Evolutionary conservation across 2,888 invertebrate species (phyloP).

Genomic region (Zhuqinia jingwanae): DNA sequence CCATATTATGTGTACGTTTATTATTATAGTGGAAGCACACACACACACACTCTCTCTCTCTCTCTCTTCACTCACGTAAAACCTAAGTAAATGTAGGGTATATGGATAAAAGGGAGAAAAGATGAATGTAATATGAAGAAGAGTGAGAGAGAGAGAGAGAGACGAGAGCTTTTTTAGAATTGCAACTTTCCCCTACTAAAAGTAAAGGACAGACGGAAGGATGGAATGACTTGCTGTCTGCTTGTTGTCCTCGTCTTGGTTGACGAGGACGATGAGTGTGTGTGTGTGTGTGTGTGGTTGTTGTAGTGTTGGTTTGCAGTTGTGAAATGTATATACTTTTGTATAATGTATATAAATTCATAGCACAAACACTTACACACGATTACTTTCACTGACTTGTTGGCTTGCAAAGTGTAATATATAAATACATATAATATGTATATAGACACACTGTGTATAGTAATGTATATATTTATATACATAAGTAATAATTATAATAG

Average conservation of each 20-base stretch:
- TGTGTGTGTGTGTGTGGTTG: neutral
- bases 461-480: no score
- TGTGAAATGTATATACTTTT: neutral
- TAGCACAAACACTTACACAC: slow-evolving; percentile 42
- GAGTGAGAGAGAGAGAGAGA: slow-evolving; percentile 20
- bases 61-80: slow-evolving; percentile 37
- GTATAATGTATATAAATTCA: slow-evolving; percentile 33
- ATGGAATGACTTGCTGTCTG: slow-evolving; percentile 59
- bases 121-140: neutral
- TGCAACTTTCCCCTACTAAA: slow-evolving; percentile 41
- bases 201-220: slow-evolving; percentile 59
- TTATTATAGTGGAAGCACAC: slow-evolving; percentile 23
- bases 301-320: neutral
- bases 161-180: slow-evolving; percentile 32
- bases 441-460: neutral
- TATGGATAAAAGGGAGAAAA: no score
- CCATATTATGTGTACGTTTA: neutral
- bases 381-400: slow-evolving; percentile 20
- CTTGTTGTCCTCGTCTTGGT: slow-evolving; percentile 49
- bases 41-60: no score
- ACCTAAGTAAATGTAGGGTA: no score
- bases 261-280: slow-evolving; percentile 38
- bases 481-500: neutral
- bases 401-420: neutral
- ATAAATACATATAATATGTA: neutral